phyloP scores from a whole-genome alignment of 64 coral and sea anemone genomes.

The Anthopleura sola region DNA sequence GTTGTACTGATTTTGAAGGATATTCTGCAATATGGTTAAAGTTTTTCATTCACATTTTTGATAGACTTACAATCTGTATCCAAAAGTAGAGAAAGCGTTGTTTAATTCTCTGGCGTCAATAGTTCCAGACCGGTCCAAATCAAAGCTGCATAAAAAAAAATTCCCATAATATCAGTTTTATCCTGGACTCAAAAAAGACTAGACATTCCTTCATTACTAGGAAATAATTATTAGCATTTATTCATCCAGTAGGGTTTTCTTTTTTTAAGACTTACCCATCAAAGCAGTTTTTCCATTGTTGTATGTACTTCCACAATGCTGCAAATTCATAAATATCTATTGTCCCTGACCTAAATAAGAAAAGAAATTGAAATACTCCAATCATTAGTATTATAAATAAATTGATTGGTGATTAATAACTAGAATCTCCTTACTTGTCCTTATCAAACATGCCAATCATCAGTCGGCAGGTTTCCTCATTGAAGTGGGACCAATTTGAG shows the following conservation, averaged over 20 bases:
- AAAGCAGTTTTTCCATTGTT: constrained; percentile 98
- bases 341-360: constrained; percentile 77
- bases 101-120: constrained; percentile 90
- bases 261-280: constrained; percentile 54
- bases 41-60: not conserved
- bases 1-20: no score
- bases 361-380: not conserved
- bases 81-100: constrained; percentile 81
- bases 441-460: constrained; percentile 99
- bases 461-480: constrained; percentile 85
- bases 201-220: no score
- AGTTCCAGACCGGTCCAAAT: constrained; percentile 92
- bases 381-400: no score
- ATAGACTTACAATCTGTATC: constrained; percentile 90
- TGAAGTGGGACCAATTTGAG: constrained; percentile 96
- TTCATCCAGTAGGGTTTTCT: no score
- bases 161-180: not conserved
- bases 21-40: no score
- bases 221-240: no score
- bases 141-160: constrained; percentile 61
- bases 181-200: no score
- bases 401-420: not conserved
- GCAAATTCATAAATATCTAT: constrained; percentile 98
- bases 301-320: constrained; percentile 98
- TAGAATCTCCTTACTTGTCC: constrained; percentile 61